Percentiles rank a stretch among this genome's conserved stretches.
phyloP scores from a whole-genome alignment of 2,113 vertebrate species.

The Gallinago jamesoni region DNA sequence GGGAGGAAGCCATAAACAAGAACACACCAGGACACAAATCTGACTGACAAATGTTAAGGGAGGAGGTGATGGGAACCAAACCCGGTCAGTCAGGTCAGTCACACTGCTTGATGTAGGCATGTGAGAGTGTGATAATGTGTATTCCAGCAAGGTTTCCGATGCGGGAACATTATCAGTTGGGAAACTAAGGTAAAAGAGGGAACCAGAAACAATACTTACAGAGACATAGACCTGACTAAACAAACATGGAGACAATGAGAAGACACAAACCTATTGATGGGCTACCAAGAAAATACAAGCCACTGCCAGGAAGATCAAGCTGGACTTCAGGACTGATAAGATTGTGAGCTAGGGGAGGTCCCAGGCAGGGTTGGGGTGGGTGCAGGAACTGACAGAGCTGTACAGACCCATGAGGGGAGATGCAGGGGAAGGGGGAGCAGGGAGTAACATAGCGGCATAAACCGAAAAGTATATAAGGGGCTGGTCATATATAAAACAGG shows the following conservation, averaged over 20 bases:
- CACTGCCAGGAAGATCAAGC: not conserved
- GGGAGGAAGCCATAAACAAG: not conserved
- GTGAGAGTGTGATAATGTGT: not conserved
- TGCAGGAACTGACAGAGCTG: not conserved
- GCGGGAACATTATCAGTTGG: not conserved
- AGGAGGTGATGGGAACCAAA: not conserved
- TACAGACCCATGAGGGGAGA: not conserved
- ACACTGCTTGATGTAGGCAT: not conserved
- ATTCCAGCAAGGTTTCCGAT: not conserved
- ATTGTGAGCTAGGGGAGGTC: not conserved
- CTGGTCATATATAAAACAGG: fast-evolving
- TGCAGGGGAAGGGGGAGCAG: not conserved
- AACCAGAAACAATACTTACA: not conserved
- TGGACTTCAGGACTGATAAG: not conserved
- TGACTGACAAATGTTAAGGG: not conserved
- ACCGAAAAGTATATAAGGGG: not conserved
- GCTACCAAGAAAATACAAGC: not conserved
- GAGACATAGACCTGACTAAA: not conserved
- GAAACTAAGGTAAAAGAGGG: not conserved
- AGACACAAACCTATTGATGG: not conserved
- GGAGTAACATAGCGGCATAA: not conserved
- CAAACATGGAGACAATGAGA: not conserved
- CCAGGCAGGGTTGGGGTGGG: not conserved
- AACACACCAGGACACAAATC: not conserved
- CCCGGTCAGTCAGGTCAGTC: not conserved